Evolutionary conservation across 2,888 invertebrate species (phyloP), one percentile per base, ranked within the genome.

Genomic region (Plagodis dolabraria): DNA sequence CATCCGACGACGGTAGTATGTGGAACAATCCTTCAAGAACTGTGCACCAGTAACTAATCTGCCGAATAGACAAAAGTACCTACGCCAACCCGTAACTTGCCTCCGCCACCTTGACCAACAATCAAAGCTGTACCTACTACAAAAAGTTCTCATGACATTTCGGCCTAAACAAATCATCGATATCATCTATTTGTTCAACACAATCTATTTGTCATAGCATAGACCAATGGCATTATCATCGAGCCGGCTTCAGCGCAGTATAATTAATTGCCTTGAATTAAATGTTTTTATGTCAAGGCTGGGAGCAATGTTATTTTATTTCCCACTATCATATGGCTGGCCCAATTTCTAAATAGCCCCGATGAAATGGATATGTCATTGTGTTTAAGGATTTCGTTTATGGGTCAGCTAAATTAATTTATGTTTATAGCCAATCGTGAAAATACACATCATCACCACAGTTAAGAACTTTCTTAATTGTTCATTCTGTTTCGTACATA

Each of bases 231-330:
- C 85, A 79, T 70, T 72, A 85, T 83, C 86, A 77, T 73, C 73
- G 61, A 62, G 70, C 79, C 71, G 73, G 79, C 86, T 83, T 85
- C 84, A 70, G 74, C 79, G 48, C 60, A 72, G 69, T 69, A 75
- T 78, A 85, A 85, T 89, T 87, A 90, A 90, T 88, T 87, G 86
- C 81, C 79, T 78, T 75, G 82, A 82, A 85, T 84, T 82, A 87
- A 90, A 90, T 89, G 86, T 87, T 91, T 88, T 87, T 81, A 79
- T 89, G 92, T 84, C 92, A 92, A 90, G 92, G 91, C 70, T 82
- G 70, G 64, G 68, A 67, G 62, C 77, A 76, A 72, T 80, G 80
- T 80, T 76, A 81, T 83, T 77, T 79, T 71, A 71, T 77, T 72
- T 73, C 69, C 74, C 60, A 74, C 77, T 76, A 75, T 75, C 71